Conservation (phyloP, 1,140 invertebrate genomes). For the Cecropterus lyciades region DNA sequence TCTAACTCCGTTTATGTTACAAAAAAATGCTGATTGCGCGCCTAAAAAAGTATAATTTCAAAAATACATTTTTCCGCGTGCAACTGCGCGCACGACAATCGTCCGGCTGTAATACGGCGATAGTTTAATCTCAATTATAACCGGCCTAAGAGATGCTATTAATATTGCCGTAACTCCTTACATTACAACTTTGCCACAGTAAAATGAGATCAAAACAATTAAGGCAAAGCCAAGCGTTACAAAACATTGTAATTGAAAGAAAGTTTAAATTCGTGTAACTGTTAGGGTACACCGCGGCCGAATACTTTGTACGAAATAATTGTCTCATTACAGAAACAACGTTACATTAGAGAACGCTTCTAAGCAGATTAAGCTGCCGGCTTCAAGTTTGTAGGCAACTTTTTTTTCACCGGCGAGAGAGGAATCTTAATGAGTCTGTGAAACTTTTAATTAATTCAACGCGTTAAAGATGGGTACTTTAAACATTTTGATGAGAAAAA, state of each 20-base stretch:
- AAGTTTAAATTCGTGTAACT: slow-evolving; percentile 6
- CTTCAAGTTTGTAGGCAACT: slow-evolving; percentile 30
- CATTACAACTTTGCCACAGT: neutral
- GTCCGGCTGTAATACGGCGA: too few species aligned
- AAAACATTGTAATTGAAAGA: slow-evolving; percentile 22
- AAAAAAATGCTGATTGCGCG: too few species aligned
- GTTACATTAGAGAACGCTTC: slow-evolving; percentile 32
- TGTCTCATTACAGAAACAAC: slow-evolving; percentile 34
- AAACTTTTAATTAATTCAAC: slow-evolving; percentile 70
- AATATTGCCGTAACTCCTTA: neutral
- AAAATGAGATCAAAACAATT: slow-evolving; percentile 15
- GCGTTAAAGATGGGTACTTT: slow-evolving; percentile 57
- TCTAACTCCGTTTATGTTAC: too few species aligned
- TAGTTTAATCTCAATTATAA: too few species aligned
- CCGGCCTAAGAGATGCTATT: neutral
- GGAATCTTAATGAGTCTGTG: slow-evolving; percentile 57
- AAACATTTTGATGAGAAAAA: slow-evolving; percentile 63
- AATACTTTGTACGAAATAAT: slow-evolving; percentile 26
- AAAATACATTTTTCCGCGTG: too few species aligned
- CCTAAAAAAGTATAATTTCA: too few species aligned
- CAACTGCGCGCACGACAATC: too few species aligned
- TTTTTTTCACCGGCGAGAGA: slow-evolving; percentile 43
- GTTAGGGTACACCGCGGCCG: slow-evolving; percentile 24
- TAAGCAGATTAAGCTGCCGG: slow-evolving; percentile 47
- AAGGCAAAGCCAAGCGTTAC: slow-evolving; percentile 13